Evolutionary conservation across 2,113 vertebrate species (phyloP), one percentile per base, ranked within the genome.

Genomic region (Balaenoptera acutorostrata): DNA sequence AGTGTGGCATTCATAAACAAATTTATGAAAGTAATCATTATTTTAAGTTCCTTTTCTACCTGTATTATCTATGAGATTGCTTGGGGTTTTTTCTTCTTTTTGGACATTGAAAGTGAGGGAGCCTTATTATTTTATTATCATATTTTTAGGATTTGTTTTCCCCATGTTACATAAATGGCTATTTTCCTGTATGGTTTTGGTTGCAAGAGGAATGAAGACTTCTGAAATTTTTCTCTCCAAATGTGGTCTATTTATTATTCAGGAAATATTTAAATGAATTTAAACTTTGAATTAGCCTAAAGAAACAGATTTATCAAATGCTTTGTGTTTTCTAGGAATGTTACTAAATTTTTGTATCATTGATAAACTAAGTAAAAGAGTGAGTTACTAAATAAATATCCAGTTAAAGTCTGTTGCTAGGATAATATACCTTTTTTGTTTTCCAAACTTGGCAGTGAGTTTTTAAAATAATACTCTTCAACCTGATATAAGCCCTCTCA

Each of bases 1-100:
- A 99, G 99, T 99, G 14, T 89, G 88, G 9, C n/a, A 49, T 55
- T 69, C 6, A n/a, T 78, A 74, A 87, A 36, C 36, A 87, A 49
- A 84, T 59, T 95, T 20, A 25, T 77, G 17, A 44, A 64, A 41
- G 11, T 87, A 57, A 80, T 20, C 84, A 57, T 83, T 84, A 44
- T 87, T n/a, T 92, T 55, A 68, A 78, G 36, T 80, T 86, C 46
- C 21, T 59, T 83, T 93, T 59, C 61, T 75, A 21, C n/a, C 10
- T 82, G 2, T 66, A 29, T 80, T 92, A 66, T 23, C 52, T 87
- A 0, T 93, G 33, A 75, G 31, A 46, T n/a, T 61, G 17, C 31
- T 23, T 68, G 41, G 2, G 4, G 1, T 31, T 44, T 90, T 57
- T 44, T 21, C 11, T 84, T 66, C 20, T 8, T 85, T 80, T 72